Evolutionary conservation across 2,888 invertebrate species (phyloP), one percentile per base, ranked within the genome.

Genomic region (Mythimna albipuncta): DNA sequence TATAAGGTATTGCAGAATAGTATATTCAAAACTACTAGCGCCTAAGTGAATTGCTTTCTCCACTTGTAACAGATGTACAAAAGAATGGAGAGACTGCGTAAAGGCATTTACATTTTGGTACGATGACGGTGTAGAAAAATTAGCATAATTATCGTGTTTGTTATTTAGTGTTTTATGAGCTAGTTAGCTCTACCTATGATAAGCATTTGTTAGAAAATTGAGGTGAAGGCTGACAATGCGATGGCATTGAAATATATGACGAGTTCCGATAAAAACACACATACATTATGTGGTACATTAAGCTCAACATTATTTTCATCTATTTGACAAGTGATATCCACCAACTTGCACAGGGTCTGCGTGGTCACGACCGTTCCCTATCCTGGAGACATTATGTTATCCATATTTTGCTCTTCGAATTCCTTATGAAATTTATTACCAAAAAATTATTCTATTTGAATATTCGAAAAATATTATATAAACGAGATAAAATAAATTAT

Each of bases 191-290:
- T 47, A 63, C 1, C 5, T 21, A 50, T 11, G 50, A 52, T 64
- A 74, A 74, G 44, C 58, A 52, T 32, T 50, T 1, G 7, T 32
- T 16, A 10, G 3, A 35, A 21, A 26, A 78, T 62, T 44, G 9
- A 57, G 64, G 74, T 55, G 26, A 73, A 55, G 74, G 64, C 21
- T 44, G n/a, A 0, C 21, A 19, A 61, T 61, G 55, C 26, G n/a
- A 26, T 73, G 55, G 35, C 79, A 72, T 72, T 72, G 54, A 72
- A 64, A 41, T 54, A n/a, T 2, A 55, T 4, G 59, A 21, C 41
- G 41, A 7, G 50, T 55, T 44, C n/a, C 44, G 64, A 76, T 79
- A 78, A 75, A 54, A 66, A 44, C 52, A 78, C n/a, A 69, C 50
- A 73, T 55, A 32, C 47, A 61, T 50, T 32, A 21, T 21, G 9